A percentile compares a stretch with the other conserved stretches of the same genome.
Evolutionary conservation across 2,797 vertebrate species (phyloP).

Genomic region (Catamblyrhynchus diadema): DNA sequence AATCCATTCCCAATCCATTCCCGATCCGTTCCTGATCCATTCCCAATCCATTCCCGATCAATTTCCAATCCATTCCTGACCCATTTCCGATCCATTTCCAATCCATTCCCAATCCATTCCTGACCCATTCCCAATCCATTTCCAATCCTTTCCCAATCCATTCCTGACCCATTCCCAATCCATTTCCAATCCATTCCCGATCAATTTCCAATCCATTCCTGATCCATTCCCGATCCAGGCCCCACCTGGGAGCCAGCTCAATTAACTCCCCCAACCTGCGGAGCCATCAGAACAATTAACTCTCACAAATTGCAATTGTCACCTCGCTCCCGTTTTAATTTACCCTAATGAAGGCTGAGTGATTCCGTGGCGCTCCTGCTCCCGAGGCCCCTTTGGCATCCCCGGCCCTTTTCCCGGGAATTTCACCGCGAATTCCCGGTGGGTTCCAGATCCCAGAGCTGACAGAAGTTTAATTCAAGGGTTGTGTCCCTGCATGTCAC

Average conservation of each 20-base stretch:
- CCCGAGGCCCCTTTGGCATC: background rate
- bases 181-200: too few relatives aligned
- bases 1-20: too few relatives aligned
- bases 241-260: background rate
- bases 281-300: background rate
- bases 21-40: too few relatives aligned
- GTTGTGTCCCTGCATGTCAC: background rate
- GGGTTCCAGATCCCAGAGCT: background rate
- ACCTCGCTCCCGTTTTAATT: background rate
- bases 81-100: accelerated
- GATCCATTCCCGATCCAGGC: background rate
- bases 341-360: background rate
- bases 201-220: accelerated
- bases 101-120: too few relatives aligned
- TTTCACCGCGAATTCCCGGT: background rate
- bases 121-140: accelerated
- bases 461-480: background rate
- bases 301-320: background rate
- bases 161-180: accelerated
- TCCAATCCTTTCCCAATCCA: too few relatives aligned
- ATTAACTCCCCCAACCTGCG: background rate
- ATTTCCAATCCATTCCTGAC: too few relatives aligned
- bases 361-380: background rate
- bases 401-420: background rate
- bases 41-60: too few relatives aligned